A percentile compares a stretch with the other conserved stretches of the same genome.
Conservation (phyloP, 2,888 invertebrate genomes). For the Drosophila paramelanica region DNA sequence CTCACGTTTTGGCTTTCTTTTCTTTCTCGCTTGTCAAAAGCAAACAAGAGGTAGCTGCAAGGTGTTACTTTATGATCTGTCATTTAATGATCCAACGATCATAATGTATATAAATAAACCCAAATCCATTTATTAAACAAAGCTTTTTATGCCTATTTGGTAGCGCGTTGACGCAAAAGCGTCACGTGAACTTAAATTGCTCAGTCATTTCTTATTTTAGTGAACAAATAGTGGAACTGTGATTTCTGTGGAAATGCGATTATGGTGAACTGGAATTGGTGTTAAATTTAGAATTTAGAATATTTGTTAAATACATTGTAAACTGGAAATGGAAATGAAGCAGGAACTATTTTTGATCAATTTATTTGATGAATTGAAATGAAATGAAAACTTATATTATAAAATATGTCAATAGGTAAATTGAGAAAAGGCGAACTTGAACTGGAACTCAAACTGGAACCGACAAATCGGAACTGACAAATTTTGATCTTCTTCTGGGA, state of each 20-base stretch:
- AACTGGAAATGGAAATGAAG: neutral
- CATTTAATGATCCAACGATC: constrained; percentile 34
- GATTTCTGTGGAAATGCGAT: too few relatives aligned
- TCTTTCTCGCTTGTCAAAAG: too few relatives aligned
- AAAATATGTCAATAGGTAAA: neutral
- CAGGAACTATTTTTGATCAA: neutral
- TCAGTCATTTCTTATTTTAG: constrained; percentile 17
- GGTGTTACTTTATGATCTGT: constrained; percentile 49
- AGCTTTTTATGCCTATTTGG: constrained; percentile 24
- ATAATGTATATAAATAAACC: constrained; percentile 27
- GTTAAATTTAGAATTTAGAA: neutral
- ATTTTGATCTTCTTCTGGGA: too few relatives aligned
- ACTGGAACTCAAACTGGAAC: constrained; percentile 5
- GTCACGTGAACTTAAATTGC: constrained; percentile 27
- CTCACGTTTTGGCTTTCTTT: neutral
- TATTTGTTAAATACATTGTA: neutral
- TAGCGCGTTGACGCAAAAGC: constrained; percentile 30
- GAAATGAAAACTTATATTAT: neutral
- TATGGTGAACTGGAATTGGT: neutral
- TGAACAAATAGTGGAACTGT: neutral
- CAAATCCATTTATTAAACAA: constrained; percentile 15
- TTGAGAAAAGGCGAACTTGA: neutral
- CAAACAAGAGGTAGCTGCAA: neutral
- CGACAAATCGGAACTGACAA: constrained; percentile 2
- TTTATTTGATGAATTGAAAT: neutral